A percentile compares a stretch with the other conserved stretches of the same genome.
phyloP scores from a whole-genome alignment of 2,888 invertebrate genomes.

The Zaprionus lineosus region DNA sequence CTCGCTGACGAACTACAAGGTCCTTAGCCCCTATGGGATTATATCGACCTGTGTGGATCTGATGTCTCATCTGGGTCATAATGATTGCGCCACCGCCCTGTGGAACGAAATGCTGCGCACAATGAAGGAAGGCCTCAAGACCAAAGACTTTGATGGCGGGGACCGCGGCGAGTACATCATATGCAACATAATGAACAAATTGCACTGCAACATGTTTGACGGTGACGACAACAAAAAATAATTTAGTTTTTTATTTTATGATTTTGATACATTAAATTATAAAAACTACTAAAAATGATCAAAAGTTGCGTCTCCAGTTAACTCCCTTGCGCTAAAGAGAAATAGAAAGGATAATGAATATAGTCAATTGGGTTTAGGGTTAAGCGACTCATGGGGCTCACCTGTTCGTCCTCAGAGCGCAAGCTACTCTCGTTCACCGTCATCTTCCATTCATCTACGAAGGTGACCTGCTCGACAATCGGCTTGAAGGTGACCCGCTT shows the following conservation, averaged over 20 bases:
- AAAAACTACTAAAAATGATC: constrained; percentile 18
- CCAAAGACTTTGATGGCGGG: constrained; percentile 62
- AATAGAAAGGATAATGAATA: neutral
- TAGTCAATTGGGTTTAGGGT: neutral
- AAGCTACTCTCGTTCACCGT: constrained; percentile 29
- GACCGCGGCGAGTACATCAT: constrained; percentile 64
- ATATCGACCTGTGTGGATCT: constrained; percentile 63
- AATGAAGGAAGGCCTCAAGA: constrained; percentile 63
- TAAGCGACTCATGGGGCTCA: constrained; percentile 5
- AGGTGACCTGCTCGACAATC: constrained; percentile 54
- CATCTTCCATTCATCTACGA: constrained; percentile 53
- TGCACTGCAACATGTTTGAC: constrained; percentile 47
- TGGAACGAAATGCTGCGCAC: constrained; percentile 60
- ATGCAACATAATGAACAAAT: constrained; percentile 58
- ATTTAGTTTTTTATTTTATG: constrained; percentile 1
- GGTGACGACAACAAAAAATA: constrained; percentile 2
- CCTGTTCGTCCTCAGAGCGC: constrained; percentile 65
- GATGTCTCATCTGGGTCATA: constrained; percentile 55
- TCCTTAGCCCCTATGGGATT: constrained; percentile 72
- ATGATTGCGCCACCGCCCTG: constrained; percentile 41
- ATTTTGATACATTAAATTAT: constrained; percentile 28
- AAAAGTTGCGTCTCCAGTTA: constrained; percentile 44
- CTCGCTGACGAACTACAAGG: constrained; percentile 59
- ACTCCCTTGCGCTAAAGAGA: constrained; percentile 41
- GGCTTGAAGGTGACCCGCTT: constrained; percentile 49